A percentile compares a stretch with the other conserved stretches of the same genome.
Evolutionary conservation across 2,797 vertebrate genomes (phyloP).

Genomic region (Chlorospingus semifuscus): DNA sequence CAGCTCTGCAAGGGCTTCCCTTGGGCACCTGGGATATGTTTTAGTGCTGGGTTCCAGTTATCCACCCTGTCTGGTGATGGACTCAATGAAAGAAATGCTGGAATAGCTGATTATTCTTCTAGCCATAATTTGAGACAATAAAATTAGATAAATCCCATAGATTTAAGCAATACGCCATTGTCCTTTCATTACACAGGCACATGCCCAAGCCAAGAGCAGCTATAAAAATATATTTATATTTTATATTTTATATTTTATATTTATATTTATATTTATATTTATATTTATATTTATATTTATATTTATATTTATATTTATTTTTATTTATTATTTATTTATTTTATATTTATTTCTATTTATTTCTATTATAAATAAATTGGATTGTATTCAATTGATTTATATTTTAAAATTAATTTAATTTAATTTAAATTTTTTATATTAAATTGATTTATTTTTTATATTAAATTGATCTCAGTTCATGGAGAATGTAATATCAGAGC

Average conservation of each 20-base stretch:
- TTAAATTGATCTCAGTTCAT: constrained; percentile 2
- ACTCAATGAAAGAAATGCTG: constrained; percentile 19
- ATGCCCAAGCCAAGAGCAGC: neutral
- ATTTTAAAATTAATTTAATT: neutral
- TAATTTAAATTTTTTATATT: neutral
- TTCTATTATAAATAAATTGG: neutral
- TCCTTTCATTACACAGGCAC: constrained; percentile 1
- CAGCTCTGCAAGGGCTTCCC: neutral
- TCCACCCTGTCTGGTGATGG: neutral
- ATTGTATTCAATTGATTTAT: neutral
- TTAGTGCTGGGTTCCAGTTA: neutral
- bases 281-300: too few species aligned
- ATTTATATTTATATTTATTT: too few species aligned
- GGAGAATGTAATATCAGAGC: neutral
- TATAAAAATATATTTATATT: too few species aligned
- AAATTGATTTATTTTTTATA: too few species aligned
- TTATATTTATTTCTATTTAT: too few species aligned
- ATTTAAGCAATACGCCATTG: neutral
- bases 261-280: too few species aligned
- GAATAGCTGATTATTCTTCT: constrained; percentile 11
- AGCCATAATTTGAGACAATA: neutral
- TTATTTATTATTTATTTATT: too few species aligned
- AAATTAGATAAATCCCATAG: neutral
- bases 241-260: too few species aligned
- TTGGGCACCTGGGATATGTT: neutral